phyloP scores from a whole-genome alignment of 2,888 invertebrate species.

The Thysanoteuthis rhombus region DNA sequence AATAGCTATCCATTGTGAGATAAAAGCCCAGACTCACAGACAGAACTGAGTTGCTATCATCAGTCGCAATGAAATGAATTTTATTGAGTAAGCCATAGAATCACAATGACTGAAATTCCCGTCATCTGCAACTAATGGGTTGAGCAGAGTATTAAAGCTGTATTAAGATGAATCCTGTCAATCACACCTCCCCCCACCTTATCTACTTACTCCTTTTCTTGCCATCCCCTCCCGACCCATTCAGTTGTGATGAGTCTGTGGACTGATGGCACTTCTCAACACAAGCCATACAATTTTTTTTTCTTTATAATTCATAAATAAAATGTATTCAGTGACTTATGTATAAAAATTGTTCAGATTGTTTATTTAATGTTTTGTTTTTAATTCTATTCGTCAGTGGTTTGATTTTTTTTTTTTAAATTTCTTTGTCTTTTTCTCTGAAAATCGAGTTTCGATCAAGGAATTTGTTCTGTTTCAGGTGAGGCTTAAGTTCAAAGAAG shows the following conservation, averaged over 20 bases:
- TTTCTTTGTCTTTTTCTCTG: neutral
- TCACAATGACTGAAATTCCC: no score
- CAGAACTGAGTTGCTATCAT: no score
- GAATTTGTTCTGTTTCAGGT: no score
- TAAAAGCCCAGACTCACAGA: no score
- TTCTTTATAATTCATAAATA: neutral
- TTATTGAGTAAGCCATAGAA: no score
- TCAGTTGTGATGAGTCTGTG: neutral
- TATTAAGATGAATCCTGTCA: neutral
- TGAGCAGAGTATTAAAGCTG: no score
- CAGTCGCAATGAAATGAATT: no score
- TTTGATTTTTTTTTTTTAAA: neutral
- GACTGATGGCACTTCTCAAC: neutral
- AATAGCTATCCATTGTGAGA: no score
- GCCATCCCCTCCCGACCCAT: neutral
- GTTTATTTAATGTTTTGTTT: neutral
- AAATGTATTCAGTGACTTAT: conserved; percentile 12
- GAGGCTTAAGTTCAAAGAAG: no score
- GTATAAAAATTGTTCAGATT: neutral
- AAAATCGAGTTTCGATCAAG: no score
- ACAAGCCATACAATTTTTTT: neutral
- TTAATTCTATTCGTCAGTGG: neutral
- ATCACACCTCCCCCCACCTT: neutral
- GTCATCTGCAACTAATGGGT: no score
- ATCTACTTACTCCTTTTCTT: neutral